phyloP scores from a whole-genome alignment of 37 sponge, comb jelly and placozoan species.

The Crambe crambe region DNA sequence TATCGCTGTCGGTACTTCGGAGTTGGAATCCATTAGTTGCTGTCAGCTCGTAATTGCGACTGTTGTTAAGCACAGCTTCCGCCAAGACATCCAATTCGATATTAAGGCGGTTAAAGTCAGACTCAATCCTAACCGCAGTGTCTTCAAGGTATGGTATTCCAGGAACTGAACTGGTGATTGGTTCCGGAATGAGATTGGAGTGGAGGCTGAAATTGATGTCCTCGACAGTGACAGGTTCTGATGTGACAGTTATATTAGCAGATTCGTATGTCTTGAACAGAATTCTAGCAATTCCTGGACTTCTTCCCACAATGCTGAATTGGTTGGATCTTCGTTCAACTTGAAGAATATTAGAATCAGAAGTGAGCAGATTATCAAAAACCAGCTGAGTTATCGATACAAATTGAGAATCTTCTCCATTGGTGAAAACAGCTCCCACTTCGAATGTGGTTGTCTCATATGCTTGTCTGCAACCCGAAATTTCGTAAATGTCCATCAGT shows the following conservation, averaged over 20 bases:
- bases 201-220: constrained; percentile 45
- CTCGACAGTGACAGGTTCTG: constrained; percentile 12
- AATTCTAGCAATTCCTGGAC: constrained; percentile 33
- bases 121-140: constrained; percentile 4
- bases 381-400: constrained; percentile 49
- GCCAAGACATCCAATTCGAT: constrained; percentile 30
- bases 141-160: constrained; percentile 22
- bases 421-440: constrained; percentile 37
- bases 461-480: background rate
- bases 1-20: constrained; percentile 14
- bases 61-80: constrained; percentile 59
- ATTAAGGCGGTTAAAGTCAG: constrained; percentile 20
- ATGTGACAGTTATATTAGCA: constrained; percentile 24
- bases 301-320: constrained; percentile 16
- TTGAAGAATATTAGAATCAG: constrained; percentile 8
- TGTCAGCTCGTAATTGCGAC: constrained; percentile 28
- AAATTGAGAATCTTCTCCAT: constrained; percentile 22
- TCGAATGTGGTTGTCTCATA: constrained; percentile 43
- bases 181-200: constrained; percentile 18
- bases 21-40: constrained; percentile 27
- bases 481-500: background rate
- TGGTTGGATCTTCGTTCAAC: background rate
- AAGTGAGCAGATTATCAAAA: background rate
- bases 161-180: background rate
- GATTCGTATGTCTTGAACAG: background rate